Percentiles rank a stretch among this genome's conserved stretches.
Evolutionary conservation across 1,140 invertebrate genomes (phyloP).

Genomic region (Formica selysi): DNA sequence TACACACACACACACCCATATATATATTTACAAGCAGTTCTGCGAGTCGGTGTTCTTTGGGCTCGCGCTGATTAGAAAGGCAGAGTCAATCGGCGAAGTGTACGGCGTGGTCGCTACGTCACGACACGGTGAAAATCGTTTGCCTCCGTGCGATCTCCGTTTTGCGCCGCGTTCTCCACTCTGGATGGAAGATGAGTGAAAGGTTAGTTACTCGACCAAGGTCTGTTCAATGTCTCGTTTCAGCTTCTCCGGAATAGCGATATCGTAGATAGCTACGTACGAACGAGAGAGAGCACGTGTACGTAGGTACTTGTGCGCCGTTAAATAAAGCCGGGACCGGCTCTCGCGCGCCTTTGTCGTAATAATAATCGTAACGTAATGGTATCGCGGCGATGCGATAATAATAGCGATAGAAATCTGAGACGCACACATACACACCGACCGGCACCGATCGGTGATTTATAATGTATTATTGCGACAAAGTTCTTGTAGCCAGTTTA

Average conservation of each 20-base stretch:
- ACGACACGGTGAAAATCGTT: constrained; percentile 69
- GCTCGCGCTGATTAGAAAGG: constrained; percentile 68
- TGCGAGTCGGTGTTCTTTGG: constrained; percentile 3
- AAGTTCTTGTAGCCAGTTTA: not conserved
- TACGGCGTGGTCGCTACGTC: constrained; percentile 58
- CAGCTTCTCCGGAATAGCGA: constrained; percentile 48
- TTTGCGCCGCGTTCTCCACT: constrained; percentile 21
- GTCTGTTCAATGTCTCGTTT: constrained; percentile 73
- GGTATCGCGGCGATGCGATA: constrained; percentile 49
- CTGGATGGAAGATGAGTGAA: constrained; percentile 76
- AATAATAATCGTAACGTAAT: constrained; percentile 43
- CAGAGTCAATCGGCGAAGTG: constrained; percentile 52
- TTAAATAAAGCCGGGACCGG: constrained; percentile 30
- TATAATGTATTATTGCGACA: not conserved
- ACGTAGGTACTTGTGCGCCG: not conserved
- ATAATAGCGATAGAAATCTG: constrained; percentile 52
- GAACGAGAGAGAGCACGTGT: not conserved
- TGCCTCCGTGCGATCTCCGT: constrained; percentile 60
- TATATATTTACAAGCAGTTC: constrained; percentile 43
- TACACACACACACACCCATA: no score
- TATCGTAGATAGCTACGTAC: not conserved
- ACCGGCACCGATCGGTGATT: not conserved
- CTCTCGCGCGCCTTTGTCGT: constrained; percentile 34
- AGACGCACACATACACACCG: not conserved
- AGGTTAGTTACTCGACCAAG: constrained; percentile 73